Percentiles rank a stretch among this genome's conserved stretches.
Conservation (phyloP, 2,797 vertebrate genomes). For the Silurus aristotelis region DNA sequence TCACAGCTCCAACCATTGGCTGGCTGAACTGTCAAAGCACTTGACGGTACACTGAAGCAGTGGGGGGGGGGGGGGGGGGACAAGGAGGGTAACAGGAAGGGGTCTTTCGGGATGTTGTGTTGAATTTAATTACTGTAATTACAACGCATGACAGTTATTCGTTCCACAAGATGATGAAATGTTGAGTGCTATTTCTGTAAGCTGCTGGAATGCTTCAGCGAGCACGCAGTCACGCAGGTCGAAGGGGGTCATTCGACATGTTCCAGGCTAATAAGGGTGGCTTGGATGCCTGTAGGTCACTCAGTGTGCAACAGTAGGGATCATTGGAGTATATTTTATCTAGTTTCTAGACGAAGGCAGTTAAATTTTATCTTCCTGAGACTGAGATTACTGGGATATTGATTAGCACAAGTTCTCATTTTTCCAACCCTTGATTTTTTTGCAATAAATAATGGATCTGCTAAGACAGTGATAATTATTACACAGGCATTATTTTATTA, state of each 20-base stretch:
- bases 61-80: neutral
- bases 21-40: constrained; percentile 18
- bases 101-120: constrained; percentile 43
- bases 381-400: constrained; percentile 52
- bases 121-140: constrained; percentile 57
- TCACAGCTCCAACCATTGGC: constrained; percentile 17
- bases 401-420: constrained; percentile 34
- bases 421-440: constrained; percentile 31
- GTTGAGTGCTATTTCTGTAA: constrained; percentile 52
- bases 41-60: constrained; percentile 23
- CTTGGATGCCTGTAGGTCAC: constrained; percentile 11
- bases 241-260: constrained; percentile 31
- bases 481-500: constrained; percentile 33
- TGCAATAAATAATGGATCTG: constrained; percentile 41
- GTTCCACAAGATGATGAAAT: constrained; percentile 55
- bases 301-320: constrained; percentile 5
- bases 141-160: constrained; percentile 52
- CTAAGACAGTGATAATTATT: constrained; percentile 26
- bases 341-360: constrained; percentile 37
- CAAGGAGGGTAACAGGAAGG: neutral
- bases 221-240: constrained; percentile 41
- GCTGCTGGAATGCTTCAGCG: constrained; percentile 39
- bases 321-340: constrained; percentile 18
- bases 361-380: constrained; percentile 39
- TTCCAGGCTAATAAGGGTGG: constrained; percentile 38